Conservation (phyloP, 2,113 vertebrate genomes). For the Tragelaphus imberbis region DNA sequence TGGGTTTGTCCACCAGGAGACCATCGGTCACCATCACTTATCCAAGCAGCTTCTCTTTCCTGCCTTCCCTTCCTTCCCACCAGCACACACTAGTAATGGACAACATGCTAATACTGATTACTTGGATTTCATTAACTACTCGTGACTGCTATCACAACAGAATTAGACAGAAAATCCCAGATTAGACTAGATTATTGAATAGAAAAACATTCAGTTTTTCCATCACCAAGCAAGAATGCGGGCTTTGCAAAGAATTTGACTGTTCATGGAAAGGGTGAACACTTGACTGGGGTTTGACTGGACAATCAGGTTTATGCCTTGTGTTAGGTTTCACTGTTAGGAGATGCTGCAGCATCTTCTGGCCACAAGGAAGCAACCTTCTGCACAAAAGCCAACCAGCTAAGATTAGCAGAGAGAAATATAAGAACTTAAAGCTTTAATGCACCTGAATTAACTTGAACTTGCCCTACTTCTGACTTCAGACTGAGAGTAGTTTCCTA, state of each 20-base stretch:
- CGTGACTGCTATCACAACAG: background rate
- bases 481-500: background rate
- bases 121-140: background rate
- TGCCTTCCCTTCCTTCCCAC: background rate
- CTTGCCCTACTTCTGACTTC: background rate
- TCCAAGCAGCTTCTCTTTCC: background rate
- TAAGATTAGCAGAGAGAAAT: background rate
- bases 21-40: background rate
- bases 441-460: background rate
- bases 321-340: background rate
- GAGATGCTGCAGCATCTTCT: background rate
- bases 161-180: background rate
- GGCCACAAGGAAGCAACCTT: background rate
- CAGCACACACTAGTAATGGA: background rate
- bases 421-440: background rate
- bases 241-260: background rate
- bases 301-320: background rate
- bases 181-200: background rate
- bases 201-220: background rate
- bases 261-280: background rate
- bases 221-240: background rate
- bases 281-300: background rate
- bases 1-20: background rate
- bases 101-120: background rate
- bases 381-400: background rate